Conservation (phyloP, 2,797 vertebrate species). For the Crenichthys baileyi region DNA sequence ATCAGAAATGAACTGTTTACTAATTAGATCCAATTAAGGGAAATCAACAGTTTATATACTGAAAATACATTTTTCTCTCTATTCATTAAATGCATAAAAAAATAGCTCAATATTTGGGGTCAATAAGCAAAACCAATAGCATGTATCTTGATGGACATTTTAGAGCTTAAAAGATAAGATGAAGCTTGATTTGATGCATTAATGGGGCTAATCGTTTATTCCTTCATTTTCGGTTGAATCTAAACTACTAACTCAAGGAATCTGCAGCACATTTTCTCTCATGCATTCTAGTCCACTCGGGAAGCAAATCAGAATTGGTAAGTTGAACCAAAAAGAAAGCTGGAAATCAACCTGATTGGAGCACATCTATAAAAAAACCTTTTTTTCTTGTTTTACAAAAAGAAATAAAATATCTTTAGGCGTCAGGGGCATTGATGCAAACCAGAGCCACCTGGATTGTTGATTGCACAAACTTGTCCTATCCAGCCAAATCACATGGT, state of each 20-base stretch:
- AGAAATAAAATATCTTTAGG: not conserved
- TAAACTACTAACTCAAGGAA: not conserved
- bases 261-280: not conserved
- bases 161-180: not conserved
- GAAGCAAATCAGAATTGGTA: not conserved
- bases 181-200: not conserved
- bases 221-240: not conserved
- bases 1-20: not conserved
- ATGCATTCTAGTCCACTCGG: not conserved
- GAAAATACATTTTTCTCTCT: not conserved
- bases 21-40: not conserved
- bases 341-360: not conserved
- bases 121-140: not conserved
- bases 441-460: not conserved
- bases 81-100: not conserved
- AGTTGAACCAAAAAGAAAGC: not conserved
- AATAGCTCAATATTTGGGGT: not conserved
- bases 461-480: not conserved
- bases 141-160: not conserved
- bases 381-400: not conserved
- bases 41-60: not conserved
- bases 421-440: too few relatives aligned
- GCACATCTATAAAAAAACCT: not conserved
- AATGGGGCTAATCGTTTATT: not conserved
- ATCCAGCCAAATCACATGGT: not conserved